phyloP scores from a whole-genome alignment of 2,888 invertebrate species.

The Schizaphis graminum region DNA sequence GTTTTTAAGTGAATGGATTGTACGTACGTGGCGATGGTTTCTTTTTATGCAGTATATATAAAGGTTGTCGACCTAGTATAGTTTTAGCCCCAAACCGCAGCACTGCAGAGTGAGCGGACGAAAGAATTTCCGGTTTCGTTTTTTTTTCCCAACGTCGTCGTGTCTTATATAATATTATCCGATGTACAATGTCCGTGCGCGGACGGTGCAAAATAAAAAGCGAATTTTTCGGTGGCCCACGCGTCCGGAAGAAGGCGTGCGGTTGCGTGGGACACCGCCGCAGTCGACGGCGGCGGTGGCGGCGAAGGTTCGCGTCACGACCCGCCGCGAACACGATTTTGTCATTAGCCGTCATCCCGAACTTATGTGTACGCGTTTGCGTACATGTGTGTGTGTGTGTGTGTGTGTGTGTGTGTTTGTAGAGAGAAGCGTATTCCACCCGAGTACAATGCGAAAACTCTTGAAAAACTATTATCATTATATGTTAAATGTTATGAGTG shows the following conservation, averaged over 20 bases:
- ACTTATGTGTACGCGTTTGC: not conserved
- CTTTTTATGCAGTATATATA: not conserved
- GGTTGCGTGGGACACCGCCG: conserved; percentile 59
- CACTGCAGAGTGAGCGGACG: not conserved
- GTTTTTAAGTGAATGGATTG: conserved; percentile 27
- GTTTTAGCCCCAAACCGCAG: conserved; percentile 9
- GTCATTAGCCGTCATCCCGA: conserved; percentile 61
- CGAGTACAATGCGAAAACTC: conserved; percentile 61
- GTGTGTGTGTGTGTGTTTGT: not conserved
- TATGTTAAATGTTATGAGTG: not conserved
- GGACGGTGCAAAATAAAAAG: conserved; percentile 38
- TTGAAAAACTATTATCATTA: conserved; percentile 55
- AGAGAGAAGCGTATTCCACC: conserved; percentile 39
- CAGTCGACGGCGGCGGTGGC: not conserved
- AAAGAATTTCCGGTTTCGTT: conserved; percentile 57
- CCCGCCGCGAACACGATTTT: conserved; percentile 63
- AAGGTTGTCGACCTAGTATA: conserved; percentile 47
- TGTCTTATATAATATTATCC: conserved; percentile 32
- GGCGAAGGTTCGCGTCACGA: conserved; percentile 53
- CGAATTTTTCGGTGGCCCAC: conserved; percentile 62
- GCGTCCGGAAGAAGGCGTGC: conserved; percentile 64
- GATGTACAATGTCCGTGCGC: conserved; percentile 45
- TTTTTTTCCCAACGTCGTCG: conserved; percentile 51
- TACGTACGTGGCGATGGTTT: not conserved
- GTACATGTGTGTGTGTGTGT: not conserved